Base-by-base conservation (phyloP, 2,113 vertebrate species). In the Geococcyx californianus region DNA sequence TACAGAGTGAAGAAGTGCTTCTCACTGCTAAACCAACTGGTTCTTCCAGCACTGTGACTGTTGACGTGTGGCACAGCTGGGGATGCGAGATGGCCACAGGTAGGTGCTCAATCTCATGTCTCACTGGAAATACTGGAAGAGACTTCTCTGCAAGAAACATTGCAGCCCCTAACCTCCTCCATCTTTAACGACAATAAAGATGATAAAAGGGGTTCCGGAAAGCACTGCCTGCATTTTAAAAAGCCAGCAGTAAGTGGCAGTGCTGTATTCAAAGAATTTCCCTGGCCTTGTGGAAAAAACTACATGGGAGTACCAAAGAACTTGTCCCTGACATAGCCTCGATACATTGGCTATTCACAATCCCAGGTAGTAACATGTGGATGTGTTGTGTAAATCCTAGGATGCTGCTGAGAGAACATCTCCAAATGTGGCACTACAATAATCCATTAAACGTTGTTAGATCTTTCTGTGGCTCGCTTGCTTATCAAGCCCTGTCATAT, bases 401-500 rank as follows among this genome's bases (percentile, higher is more conserved):
- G 42, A 29, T 60, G 63, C 59, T 75, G 47, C 69, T 2, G 12
- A 70, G 64, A 92, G 67, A 87, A 64, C 67, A 23, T 73, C 67
- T 85, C 49, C 58, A 66, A 84, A 66, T 24, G 10, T 4, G 5
- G 85, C 55, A 81, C 67, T 89, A 55, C 2, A 13, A 47, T 89
- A 94, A 96, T 90, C 95, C 79, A 86, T 87, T 66, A 90, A 54
- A 73, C 7, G 23, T 87, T 93, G 62, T 93, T 95, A 94, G 55
- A 78, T 86, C 56, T 96, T 89, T 59, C 73, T 83, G 45, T 8
- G 8, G 47, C 49, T 90, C 84, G 42, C 67, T 89, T 87, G 45
- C 64, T 95, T 94, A 95, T 70, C 55, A 70, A 91, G 81, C 13
- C 33, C 89, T 91, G 83, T 90, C 83, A 74, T 86, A 84, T 86